Conservation (phyloP, 2,888 invertebrate genomes). For the Macrophya annulata region DNA sequence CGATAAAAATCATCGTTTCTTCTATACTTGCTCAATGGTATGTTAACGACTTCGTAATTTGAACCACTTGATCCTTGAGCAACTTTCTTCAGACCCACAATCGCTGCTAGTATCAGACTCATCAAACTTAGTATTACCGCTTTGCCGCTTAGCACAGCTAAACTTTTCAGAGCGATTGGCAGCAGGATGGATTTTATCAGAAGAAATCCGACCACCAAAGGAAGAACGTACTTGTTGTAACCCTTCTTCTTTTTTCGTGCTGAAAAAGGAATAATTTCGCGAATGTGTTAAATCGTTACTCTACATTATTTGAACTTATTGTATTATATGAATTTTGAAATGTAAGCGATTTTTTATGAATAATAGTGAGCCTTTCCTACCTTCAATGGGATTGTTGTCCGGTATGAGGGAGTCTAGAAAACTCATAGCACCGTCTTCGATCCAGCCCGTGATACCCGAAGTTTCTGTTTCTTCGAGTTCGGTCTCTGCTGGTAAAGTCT, state of each 20-base stretch:
- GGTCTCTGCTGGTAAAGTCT: conserved; percentile 3
- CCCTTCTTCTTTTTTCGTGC: conserved; percentile 78
- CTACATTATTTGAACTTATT: not conserved
- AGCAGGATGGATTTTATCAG: conserved; percentile 86
- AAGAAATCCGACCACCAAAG: conserved; percentile 84
- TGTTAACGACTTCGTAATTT: conserved; percentile 67
- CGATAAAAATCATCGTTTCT: conserved; percentile 70
- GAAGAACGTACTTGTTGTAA: conserved; percentile 82
- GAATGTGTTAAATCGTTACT: not conserved
- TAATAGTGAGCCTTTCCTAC: conserved; percentile 56
- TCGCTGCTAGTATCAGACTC: conserved; percentile 83
- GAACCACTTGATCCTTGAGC: conserved; percentile 69
- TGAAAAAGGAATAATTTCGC: conserved; percentile 57
- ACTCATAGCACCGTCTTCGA: conserved; percentile 67
- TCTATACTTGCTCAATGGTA: conserved; percentile 71
- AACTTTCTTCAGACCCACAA: conserved; percentile 83
- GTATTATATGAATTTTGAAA: not conserved
- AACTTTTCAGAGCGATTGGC: conserved; percentile 85
- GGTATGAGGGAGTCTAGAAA: conserved; percentile 66
- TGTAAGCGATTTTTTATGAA: not conserved
- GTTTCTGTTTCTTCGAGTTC: conserved; percentile 56
- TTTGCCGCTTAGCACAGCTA: conserved; percentile 86
- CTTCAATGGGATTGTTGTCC: conserved; percentile 64
- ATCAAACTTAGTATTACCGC: conserved; percentile 81
- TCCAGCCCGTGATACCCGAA: conserved; percentile 63